Evolutionary conservation across 2,113 vertebrate species (phyloP).

Genomic region (Osmerus eperlanus): DNA sequence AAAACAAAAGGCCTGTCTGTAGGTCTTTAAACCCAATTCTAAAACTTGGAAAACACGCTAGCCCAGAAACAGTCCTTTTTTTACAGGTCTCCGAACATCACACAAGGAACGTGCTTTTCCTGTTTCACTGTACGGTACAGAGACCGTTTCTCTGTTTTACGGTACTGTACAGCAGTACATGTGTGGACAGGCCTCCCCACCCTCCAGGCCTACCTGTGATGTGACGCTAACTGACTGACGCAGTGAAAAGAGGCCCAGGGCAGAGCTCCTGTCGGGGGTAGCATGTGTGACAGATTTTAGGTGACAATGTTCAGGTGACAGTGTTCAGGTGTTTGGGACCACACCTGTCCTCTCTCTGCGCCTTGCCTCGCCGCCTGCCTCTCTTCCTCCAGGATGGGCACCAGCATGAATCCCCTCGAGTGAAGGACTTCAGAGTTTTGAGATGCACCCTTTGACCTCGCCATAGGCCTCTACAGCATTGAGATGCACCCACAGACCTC

Average conservation of each 20-base stretch:
- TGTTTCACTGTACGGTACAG: no score
- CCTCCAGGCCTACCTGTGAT: constrained; percentile 21
- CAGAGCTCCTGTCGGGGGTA: constrained; percentile 35
- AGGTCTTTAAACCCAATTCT: no score
- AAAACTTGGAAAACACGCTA: no score
- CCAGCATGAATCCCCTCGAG: no score
- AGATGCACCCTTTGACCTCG: not conserved
- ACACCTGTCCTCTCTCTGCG: not conserved
- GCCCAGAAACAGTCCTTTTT: no score
- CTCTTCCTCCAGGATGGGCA: not conserved
- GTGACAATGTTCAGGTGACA: constrained; percentile 9
- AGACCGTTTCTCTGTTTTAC: no score
- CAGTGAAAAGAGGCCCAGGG: constrained; percentile 34
- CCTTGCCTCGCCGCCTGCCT: not conserved
- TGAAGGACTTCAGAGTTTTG: no score
- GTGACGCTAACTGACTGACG: constrained; percentile 30
- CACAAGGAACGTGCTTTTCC: no score
- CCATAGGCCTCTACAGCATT: no score
- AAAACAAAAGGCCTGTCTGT: not conserved
- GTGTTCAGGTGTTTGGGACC: not conserved
- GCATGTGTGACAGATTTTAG: constrained; percentile 9
- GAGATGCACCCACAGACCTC: not conserved
- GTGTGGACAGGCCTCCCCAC: no score
- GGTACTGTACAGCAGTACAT: no score
- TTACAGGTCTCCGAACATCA: no score